A percentile compares a stretch with the other conserved stretches of the same genome.
phyloP scores from a whole-genome alignment of 2,113 vertebrate genomes.

The Lepisosteus osseus region DNA sequence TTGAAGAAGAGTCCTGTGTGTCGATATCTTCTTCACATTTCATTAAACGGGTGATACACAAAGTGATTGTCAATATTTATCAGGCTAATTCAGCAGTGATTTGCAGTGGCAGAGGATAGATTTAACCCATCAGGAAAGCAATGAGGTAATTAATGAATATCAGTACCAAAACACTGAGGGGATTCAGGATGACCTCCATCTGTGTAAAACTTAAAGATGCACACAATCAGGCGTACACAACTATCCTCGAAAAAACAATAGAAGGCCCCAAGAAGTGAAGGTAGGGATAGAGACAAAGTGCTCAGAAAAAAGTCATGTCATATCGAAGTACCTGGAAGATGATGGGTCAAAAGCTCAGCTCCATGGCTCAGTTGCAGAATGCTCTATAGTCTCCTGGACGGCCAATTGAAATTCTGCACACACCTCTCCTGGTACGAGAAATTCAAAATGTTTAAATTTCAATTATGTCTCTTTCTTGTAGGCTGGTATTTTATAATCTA shows the following conservation, averaged over 20 bases:
- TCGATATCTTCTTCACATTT: constrained; percentile 59
- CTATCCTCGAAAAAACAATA: constrained; percentile 1
- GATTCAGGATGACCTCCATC: constrained; percentile 5
- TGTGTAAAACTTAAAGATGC: background rate
- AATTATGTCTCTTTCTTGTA: too few species aligned
- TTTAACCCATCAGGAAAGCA: constrained; percentile 39
- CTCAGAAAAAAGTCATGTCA: constrained; percentile 3
- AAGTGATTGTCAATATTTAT: constrained; percentile 56
- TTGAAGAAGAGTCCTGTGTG: constrained; percentile 32
- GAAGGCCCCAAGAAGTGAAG: background rate
- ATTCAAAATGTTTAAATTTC: too few species aligned
- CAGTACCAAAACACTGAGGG: constrained; percentile 21
- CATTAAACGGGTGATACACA: constrained; percentile 54
- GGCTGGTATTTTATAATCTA: too few species aligned
- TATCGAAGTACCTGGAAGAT: constrained; percentile 24
- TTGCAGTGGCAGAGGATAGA: constrained; percentile 47
- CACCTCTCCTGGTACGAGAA: too few species aligned
- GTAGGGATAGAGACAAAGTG: background rate
- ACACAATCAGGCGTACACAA: constrained; percentile 12
- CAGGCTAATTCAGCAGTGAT: constrained; percentile 59
- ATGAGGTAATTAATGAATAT: constrained; percentile 36
- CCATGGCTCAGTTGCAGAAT: too few species aligned
- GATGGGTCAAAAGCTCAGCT: constrained; percentile 31
- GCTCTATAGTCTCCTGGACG: too few species aligned
- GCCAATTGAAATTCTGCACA: too few species aligned